Evolutionary conservation across 2,888 invertebrate genomes (phyloP), one percentile per base, ranked within the genome.

Genomic region (Pyrochroa serraticornis): DNA sequence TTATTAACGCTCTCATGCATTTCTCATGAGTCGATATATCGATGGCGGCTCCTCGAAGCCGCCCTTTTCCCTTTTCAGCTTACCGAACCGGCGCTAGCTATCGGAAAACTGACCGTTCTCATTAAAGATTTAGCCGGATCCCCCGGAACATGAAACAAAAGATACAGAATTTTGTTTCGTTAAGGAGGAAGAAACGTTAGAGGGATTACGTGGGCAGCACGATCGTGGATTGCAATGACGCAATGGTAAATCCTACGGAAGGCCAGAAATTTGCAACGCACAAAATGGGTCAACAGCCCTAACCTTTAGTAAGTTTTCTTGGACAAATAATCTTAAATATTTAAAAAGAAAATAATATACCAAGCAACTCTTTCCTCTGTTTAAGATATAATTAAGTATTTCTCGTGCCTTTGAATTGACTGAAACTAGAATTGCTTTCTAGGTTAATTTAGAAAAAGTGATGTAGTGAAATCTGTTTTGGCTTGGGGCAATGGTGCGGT

Each of bases 21-120:
- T 63, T 63, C 58, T 60, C 60, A 63, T 63, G 60, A 63, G 63
- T 58, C 63, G 47, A 62, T 62, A 62, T 62, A 59, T 62, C 56
- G 63, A 63, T 63, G 58, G 54, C 51, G 58, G 63, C 46, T 56
- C 58, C 59, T 60, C 47, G 54, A 54, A 54, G 50, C 44, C 60
- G 47, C 54, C 33, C 57, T 39, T 54, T 54, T 54, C 55, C 55
- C 58, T 50, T 53, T 56, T 50, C 57, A 35, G 62, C 55, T 50
- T 45, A 49, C 39, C 58, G 61, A 53, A 45, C 51, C 58, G 37
- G 42, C 43, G 47, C 50, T 45, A 56, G 54, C 46, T 53, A 53
- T 56, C 49, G 58, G 56, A 55, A 59, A 58, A 53, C 55, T 55
- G 56, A 63, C 58, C 63, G 58, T 39, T 41, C 55, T 63, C 63